phyloP scores from a whole-genome alignment of 2,888 invertebrate genomes.

The Rhagophthalmus giganteus region DNA sequence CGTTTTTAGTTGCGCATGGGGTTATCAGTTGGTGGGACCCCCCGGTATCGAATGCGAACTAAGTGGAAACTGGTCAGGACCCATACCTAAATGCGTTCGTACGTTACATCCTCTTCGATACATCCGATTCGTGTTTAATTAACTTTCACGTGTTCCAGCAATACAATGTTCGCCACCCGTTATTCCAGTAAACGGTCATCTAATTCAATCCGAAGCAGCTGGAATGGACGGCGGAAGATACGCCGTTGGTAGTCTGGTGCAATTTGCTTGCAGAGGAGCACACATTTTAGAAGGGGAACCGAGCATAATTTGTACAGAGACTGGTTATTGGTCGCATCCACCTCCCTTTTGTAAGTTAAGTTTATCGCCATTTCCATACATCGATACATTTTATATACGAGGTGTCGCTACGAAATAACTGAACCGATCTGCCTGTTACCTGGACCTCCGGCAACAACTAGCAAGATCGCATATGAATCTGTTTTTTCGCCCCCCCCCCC shows the following conservation, averaged over 20 bases:
- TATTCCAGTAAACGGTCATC: conserved; percentile 71
- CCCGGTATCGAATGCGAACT: conserved; percentile 79
- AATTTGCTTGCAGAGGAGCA: conserved; percentile 72
- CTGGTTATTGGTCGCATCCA: conserved; percentile 85
- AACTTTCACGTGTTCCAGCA: no score
- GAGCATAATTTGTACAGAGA: conserved; percentile 84
- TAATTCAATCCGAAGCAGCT: conserved; percentile 59
- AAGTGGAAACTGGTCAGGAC: conserved; percentile 79
- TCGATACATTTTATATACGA: conserved; percentile 22
- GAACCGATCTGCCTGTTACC: no score
- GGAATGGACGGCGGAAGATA: conserved; percentile 65
- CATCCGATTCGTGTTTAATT: no score
- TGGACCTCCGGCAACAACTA: no score
- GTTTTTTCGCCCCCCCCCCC: no score
- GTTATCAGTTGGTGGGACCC: conserved; percentile 74
- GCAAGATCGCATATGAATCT: no score
- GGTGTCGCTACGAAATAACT: no score
- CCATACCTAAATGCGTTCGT: conserved; percentile 77
- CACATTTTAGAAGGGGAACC: conserved; percentile 75
- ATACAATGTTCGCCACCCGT: conserved; percentile 80
- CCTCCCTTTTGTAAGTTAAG: conserved; percentile 73
- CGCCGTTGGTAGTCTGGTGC: conserved; percentile 79
- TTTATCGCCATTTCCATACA: not conserved
- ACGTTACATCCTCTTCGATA: no score
- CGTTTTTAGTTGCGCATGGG: conserved; percentile 83